Evolutionary conservation across 2,888 invertebrate species (phyloP), one percentile per base, ranked within the genome.

Genomic region (Lasius fuliginosus): DNA sequence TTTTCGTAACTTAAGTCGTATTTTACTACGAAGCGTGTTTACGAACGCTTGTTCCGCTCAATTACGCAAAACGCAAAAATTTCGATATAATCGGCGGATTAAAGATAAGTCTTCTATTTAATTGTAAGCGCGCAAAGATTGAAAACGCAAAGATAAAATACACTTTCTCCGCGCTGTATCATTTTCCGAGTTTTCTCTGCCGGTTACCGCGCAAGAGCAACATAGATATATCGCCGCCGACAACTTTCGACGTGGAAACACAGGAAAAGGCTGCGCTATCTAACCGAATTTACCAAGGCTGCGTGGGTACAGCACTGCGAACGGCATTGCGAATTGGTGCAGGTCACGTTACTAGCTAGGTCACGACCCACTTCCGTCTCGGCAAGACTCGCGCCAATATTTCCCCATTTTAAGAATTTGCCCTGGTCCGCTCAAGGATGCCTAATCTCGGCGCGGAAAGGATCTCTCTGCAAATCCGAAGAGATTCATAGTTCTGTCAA

Each of bases 321-420:
- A 85, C 42, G 83, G 73, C n/a, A 85, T 86, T 87, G 85, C 74
- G 84, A 88, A 92, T 91, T 89, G 88, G 89, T 86, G 64, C 89
- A 84, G 79, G 83, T 90, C 89, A 85, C 76, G 82, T 83, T 84
- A 42, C 15, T 46, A 88, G 89, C 88, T 92, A 76, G 92, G 92
- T 92, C 92, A 85, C 73, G 92, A 92, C 91, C 92, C 67, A 92
- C 83, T 92, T 92, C 83, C 65, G 64, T 27, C 23, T 68, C 42
- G 65, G 82, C 68, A 77, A 77, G 56, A 76, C 77, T 62, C 49
- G 71, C 62, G 36, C 71, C 60, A 49, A 53, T 62, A 64, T 86
- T 84, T 74, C 46, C 68, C 49, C 68, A 76, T 86, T 86, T 88
- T 64, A 53, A 67, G 76, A 81, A 82, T 71, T 81, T 42, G 33